These are phyloP conservation scores for Xenopus petersii DNA, from an alignment of 2,797 vertebrate species.

Conservation along the genomic window DNA sequence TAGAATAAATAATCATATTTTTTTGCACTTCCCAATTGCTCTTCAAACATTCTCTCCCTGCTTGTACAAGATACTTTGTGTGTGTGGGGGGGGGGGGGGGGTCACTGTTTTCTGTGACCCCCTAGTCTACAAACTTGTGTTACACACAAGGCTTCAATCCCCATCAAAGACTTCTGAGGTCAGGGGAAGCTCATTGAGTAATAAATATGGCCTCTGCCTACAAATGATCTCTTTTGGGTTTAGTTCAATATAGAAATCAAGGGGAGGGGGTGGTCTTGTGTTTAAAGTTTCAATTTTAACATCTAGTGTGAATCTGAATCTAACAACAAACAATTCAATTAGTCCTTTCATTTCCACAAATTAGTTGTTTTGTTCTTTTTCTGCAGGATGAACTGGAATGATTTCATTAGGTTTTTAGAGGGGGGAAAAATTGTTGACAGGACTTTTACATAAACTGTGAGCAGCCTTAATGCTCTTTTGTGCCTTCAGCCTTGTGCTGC, in stretches of 20 bases:
- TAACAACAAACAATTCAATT: background rate
- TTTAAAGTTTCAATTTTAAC: too few relatives aligned
- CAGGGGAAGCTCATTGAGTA: conserved; percentile 53
- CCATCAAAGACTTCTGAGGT: conserved; percentile 55
- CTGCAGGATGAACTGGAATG: conserved; percentile 51
- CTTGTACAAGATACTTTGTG: background rate
- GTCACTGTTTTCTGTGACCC: background rate
- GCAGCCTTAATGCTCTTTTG: conserved; percentile 75
- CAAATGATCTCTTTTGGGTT: conserved; percentile 56
- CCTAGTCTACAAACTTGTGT: background rate
- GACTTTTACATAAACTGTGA: conserved; percentile 64
- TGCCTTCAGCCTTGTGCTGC: conserved; percentile 68
- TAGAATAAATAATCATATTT: too few relatives aligned
- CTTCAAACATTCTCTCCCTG: too few relatives aligned
- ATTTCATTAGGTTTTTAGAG: conserved; percentile 58
- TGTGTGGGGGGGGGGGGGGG: background rate
- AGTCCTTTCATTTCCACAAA: background rate
- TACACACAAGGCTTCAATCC: too few relatives aligned
- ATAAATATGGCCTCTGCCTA: conserved; percentile 49
- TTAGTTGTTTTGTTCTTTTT: conserved; percentile 50
- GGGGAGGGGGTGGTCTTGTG: background rate
- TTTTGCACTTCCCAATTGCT: too few relatives aligned
- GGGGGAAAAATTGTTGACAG: conserved; percentile 55
- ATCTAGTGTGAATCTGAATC: background rate
- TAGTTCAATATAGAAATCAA: background rate